Percentiles rank a stretch among this genome's conserved stretches.
Conservation (phyloP, 1,140 invertebrate genomes). For the Micrasema longulum region DNA sequence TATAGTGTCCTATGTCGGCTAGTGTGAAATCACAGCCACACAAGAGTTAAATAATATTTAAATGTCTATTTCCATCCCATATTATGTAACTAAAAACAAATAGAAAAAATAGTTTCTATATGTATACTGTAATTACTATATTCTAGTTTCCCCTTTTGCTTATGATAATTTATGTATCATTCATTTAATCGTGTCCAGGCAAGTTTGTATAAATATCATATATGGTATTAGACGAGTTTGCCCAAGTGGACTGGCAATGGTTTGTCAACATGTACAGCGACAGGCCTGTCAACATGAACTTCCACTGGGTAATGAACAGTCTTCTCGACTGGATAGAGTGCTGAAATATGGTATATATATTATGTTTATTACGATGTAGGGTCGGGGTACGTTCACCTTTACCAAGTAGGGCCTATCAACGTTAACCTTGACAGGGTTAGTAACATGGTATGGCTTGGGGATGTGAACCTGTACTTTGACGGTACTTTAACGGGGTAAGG, state of each 20-base stretch:
- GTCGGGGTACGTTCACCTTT: constrained; percentile 74
- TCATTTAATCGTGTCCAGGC: too few species aligned
- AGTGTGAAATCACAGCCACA: too few species aligned
- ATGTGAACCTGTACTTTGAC: constrained; percentile 75
- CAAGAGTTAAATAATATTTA: too few species aligned
- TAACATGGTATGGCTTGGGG: constrained; percentile 74
- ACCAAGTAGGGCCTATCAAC: constrained; percentile 74
- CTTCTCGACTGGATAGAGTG: constrained; percentile 80
- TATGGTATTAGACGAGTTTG: constrained; percentile 74
- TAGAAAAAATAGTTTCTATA: too few species aligned
- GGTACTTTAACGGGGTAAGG: constrained; percentile 74
- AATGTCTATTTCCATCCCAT: too few species aligned
- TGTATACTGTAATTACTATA: too few species aligned
- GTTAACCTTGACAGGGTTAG: constrained; percentile 74
- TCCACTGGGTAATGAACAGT: constrained; percentile 78
- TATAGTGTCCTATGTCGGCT: too few species aligned
- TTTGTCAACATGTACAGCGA: constrained; percentile 73
- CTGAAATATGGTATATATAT: constrained; percentile 75
- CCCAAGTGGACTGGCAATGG: constrained; percentile 71
- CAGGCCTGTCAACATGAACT: constrained; percentile 74
- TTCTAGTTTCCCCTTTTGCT: too few species aligned
- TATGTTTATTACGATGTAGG: constrained; percentile 76
- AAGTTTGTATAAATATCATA: too few species aligned
- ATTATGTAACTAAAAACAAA: too few species aligned
- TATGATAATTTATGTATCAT: too few species aligned